Evolutionary conservation across 2,888 invertebrate species (phyloP).

Genomic region (Dascillus cervinus): DNA sequence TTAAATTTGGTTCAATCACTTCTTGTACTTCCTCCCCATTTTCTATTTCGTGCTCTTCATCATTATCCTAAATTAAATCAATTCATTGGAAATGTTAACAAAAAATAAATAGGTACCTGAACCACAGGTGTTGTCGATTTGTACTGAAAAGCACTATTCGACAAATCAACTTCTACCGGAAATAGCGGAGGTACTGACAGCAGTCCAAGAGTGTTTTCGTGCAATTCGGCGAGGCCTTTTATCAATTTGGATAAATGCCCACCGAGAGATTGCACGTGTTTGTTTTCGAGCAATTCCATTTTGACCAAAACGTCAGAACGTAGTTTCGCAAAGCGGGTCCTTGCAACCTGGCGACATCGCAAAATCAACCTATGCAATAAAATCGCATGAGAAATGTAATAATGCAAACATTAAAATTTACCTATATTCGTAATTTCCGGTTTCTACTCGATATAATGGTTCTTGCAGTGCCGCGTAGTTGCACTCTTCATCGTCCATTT

Average conservation of each 20-base stretch:
- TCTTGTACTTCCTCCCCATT: slow-evolving; percentile 38
- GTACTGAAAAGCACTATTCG: slow-evolving; percentile 87
- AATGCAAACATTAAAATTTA: slow-evolving; percentile 26
- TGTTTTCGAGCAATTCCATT: slow-evolving; percentile 93
- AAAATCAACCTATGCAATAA: slow-evolving; percentile 77
- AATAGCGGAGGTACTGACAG: slow-evolving; percentile 75
- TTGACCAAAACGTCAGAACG: slow-evolving; percentile 92
- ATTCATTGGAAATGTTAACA: too few species aligned
- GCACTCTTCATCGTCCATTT: slow-evolving; percentile 99
- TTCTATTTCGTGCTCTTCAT: slow-evolving; percentile 46
- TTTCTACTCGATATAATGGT: slow-evolving; percentile 94
- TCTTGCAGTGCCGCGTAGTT: slow-evolving; percentile 89
- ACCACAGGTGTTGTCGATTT: slow-evolving; percentile 53
- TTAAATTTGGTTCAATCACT: slow-evolving; percentile 9
- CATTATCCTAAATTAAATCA: slow-evolving; percentile 47
- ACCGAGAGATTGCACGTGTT: slow-evolving; percentile 95
- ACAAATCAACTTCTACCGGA: slow-evolving; percentile 93
- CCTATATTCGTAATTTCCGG: slow-evolving; percentile 99
- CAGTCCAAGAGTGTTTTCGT: slow-evolving; percentile 62
- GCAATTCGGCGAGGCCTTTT: slow-evolving; percentile 62
- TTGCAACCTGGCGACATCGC: slow-evolving; percentile 91
- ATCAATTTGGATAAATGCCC: slow-evolving; percentile 77
- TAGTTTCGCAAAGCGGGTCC: slow-evolving; percentile 74
- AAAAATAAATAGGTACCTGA: too few species aligned
- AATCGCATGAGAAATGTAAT: slow-evolving; percentile 12